These are phyloP conservation scores for Staurois parvus DNA, from an alignment of 2,797 vertebrate species.

Conservation along the genomic window DNA sequence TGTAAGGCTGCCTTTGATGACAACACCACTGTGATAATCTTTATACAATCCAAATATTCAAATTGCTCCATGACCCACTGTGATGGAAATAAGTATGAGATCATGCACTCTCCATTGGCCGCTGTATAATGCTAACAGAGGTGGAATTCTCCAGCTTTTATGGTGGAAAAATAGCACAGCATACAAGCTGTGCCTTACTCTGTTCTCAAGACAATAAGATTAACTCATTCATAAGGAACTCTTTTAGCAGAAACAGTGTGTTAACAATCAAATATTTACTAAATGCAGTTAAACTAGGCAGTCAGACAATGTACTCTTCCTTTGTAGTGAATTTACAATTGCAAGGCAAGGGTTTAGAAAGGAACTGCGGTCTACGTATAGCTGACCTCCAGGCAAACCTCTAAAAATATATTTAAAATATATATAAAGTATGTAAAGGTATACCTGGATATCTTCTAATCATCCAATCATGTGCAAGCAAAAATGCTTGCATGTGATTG, in stretches of 20 bases:
- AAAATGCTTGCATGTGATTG: no score
- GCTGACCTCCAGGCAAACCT: no score
- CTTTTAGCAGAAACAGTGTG: neutral
- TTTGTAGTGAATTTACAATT: neutral
- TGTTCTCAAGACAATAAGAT: constrained; percentile 45
- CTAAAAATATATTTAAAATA: no score
- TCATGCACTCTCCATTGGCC: constrained; percentile 47
- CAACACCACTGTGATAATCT: constrained; percentile 57
- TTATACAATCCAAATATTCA: constrained; percentile 61
- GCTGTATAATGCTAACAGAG: constrained; percentile 50
- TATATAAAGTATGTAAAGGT: no score
- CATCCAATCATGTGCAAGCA: no score
- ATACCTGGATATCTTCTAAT: no score
- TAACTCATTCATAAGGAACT: constrained; percentile 40
- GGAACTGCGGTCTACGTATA: no score
- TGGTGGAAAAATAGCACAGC: constrained; percentile 41
- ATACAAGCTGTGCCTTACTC: constrained; percentile 26
- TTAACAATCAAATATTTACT: constrained; percentile 2
- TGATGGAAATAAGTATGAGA: constrained; percentile 57
- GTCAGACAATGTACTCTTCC: neutral
- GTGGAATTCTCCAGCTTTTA: constrained; percentile 38
- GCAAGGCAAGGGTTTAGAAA: no score
- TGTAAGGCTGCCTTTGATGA: constrained; percentile 59
- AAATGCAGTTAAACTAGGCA: neutral
- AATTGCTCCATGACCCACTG: constrained; percentile 55